Base-by-base conservation (phyloP, 2,888 invertebrate species). In the Leptopterna dolabrata region DNA sequence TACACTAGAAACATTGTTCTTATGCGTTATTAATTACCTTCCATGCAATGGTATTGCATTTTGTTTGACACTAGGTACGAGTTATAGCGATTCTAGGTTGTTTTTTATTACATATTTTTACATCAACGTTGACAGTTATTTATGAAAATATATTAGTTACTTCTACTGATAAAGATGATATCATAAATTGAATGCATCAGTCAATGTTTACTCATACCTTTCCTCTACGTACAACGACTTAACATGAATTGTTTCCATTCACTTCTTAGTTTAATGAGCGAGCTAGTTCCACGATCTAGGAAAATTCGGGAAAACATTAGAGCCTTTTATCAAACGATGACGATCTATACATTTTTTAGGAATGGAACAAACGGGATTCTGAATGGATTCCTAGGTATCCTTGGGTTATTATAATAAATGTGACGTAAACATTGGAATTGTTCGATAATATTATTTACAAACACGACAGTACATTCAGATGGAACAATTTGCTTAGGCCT, bases 131-230 rank as follows among this genome's bases (percentile, higher is more conserved):
- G 41, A 27, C 43, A 43, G 27, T 73, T 55, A 47, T 71, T 87
- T 88, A 89, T 73, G 88, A 89, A 89, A 89, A 89, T 89, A 89
- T 88, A 88, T 45, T 63, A 87, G 55, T 81, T 87, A 88, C 86
- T 76, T 86, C 89, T 89, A 89, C 89, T 88, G 89, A 89, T 85
- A 88, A 83, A 11, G 70, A 41, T 89, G 88, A 88, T 89, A 88
- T 87, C 27, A 43, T 78, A 88, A 88, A 89, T 87, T 87, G 87
- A 89, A 89, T 88, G 89, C 27, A 81, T 89, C 89, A 89, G 89
- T 89, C 89, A 88, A 43, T 82, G 47, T n/a, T 55, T 47, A 78
- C 78, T 78, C 78, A 78, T 51, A 73, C 73, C 73, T 73, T 73
- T 30, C 30, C 73, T 78, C 78, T 87, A 78, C 19, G 36, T 36